Evolutionary conservation across 2,797 vertebrate genomes (phyloP).

Genomic region (Ctenopoma multispine): DNA sequence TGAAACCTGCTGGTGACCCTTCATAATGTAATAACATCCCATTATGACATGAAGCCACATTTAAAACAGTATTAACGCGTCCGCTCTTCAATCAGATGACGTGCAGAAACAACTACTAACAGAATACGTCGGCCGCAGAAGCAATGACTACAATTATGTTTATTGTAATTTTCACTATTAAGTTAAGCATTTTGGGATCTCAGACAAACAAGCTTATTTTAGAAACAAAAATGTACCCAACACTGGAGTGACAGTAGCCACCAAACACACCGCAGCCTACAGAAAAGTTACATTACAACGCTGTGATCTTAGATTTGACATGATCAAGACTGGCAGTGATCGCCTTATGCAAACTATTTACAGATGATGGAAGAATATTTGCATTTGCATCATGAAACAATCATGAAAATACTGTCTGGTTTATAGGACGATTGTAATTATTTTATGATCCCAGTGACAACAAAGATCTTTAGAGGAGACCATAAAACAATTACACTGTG

Average conservation of each 20-base stretch:
- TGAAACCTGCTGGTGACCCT: too few relatives aligned
- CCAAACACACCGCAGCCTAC: not conserved
- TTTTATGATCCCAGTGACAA: not conserved
- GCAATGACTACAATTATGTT: not conserved
- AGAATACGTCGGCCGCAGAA: not conserved
- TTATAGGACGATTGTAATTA: not conserved
- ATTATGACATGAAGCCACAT: not conserved
- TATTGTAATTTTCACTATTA: not conserved
- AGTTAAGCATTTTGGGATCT: not conserved
- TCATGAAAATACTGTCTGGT: not conserved
- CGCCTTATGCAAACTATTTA: not conserved
- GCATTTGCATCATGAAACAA: not conserved
- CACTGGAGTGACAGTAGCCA: not conserved
- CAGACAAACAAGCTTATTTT: not conserved
- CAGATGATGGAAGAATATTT: not conserved
- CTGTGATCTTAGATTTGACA: not conserved
- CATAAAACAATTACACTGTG: not conserved
- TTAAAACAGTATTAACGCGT: not conserved
- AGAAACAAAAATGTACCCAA: not conserved
- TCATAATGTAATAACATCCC: not conserved
- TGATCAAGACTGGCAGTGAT: not conserved
- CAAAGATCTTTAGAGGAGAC: not conserved
- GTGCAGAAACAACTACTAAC: not conserved
- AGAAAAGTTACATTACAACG: not conserved
- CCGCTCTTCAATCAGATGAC: not conserved